Evolutionary conservation across 2,888 invertebrate genomes (phyloP).

Genomic region (Archips xylosteana): DNA sequence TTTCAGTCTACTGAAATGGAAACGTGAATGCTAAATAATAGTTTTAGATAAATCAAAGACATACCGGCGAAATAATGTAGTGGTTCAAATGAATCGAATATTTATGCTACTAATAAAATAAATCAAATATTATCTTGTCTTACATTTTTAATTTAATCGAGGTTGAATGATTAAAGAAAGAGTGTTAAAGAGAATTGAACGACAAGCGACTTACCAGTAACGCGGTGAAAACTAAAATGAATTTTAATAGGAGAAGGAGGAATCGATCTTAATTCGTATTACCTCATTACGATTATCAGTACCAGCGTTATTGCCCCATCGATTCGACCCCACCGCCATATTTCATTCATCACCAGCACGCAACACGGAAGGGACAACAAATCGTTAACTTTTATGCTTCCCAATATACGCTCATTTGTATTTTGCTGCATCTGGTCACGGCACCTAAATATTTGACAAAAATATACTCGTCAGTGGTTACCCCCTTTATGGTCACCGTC

Average conservation of each 20-base stretch:
- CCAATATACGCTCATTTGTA: constrained; percentile 29
- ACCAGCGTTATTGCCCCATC: constrained; percentile 54
- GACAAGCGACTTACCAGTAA: constrained; percentile 1
- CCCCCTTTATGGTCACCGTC: constrained; percentile 15
- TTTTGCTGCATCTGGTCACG: constrained; percentile 24
- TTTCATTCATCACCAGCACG: constrained; percentile 57
- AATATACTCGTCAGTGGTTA: constrained; percentile 15
- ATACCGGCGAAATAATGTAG: not conserved
- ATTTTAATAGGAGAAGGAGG: constrained; percentile 47
- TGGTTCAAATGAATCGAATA: not conserved
- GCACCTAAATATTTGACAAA: constrained; percentile 18
- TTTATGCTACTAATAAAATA: not conserved
- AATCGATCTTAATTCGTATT: constrained; percentile 49
- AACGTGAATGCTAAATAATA: constrained; percentile 15
- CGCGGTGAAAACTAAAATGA: constrained; percentile 40
- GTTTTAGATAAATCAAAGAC: constrained; percentile 1
- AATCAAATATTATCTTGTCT: not conserved
- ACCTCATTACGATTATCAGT: constrained; percentile 57
- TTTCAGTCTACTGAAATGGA: constrained; percentile 17
- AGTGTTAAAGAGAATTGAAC: not conserved
- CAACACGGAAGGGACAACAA: constrained; percentile 49
- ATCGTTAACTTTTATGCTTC: constrained; percentile 33
- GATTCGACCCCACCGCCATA: constrained; percentile 47
- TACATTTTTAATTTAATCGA: not conserved
- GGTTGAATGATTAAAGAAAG: not conserved